Conservation (phyloP, 2,797 vertebrate species). For the Picus viridis region DNA sequence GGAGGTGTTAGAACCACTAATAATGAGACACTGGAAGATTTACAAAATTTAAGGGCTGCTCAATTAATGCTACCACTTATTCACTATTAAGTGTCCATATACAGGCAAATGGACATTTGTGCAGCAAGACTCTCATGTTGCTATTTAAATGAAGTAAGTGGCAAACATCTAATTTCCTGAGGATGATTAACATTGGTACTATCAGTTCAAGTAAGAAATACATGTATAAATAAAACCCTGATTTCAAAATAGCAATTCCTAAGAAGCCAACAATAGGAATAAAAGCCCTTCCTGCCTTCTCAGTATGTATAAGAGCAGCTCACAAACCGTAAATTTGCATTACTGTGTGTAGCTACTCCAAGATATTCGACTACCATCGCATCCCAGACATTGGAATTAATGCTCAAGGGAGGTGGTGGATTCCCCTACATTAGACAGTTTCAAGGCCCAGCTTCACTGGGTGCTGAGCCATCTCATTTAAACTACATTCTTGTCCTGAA, state of each 20-base stretch:
- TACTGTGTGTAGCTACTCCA: background rate
- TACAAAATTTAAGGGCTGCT: background rate
- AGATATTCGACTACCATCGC: background rate
- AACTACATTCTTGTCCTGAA: too few relatives aligned
- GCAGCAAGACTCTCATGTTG: background rate
- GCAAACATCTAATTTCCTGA: background rate
- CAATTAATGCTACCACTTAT: background rate
- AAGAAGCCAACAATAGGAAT: background rate
- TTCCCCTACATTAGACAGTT: too few relatives aligned
- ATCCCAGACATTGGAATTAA: too few relatives aligned
- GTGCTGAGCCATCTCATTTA: too few relatives aligned
- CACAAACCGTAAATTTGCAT: background rate
- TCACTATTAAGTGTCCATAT: background rate
- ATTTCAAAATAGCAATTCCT: background rate
- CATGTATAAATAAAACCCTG: fast-evolving
- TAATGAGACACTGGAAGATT: background rate
- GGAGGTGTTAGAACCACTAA: background rate
- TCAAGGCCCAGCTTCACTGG: too few relatives aligned
- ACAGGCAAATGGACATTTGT: background rate
- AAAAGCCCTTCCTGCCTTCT: background rate
- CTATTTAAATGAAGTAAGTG: background rate
- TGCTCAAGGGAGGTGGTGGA: too few relatives aligned
- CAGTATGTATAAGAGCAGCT: background rate
- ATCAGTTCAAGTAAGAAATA: background rate
- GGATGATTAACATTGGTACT: background rate